phyloP scores from a whole-genome alignment of 2,797 vertebrate species.

The Thamnophis elegans region DNA sequence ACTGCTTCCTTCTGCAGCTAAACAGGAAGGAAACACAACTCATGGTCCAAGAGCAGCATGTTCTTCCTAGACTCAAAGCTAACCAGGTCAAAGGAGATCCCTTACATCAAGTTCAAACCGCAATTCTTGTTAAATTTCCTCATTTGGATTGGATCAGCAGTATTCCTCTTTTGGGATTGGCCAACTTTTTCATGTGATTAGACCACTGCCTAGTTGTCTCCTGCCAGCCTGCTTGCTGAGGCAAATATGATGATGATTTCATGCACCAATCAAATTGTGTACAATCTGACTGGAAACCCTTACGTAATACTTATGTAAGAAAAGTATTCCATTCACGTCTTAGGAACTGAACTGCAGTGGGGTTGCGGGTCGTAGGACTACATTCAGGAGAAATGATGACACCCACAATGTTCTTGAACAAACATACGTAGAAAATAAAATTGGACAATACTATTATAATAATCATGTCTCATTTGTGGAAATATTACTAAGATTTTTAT shows the following conservation, averaged over 20 bases:
- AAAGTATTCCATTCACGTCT: neutral
- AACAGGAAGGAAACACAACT: conserved; percentile 22
- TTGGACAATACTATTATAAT: neutral
- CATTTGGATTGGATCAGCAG: neutral
- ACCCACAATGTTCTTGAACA: neutral
- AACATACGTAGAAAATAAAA: neutral
- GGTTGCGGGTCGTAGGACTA: too few species aligned
- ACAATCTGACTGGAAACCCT: neutral
- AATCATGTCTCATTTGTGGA: neutral
- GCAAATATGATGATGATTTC: neutral
- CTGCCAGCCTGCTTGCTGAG: neutral
- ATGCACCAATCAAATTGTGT: neutral
- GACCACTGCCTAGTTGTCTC: neutral
- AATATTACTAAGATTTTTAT: neutral
- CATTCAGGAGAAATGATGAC: neutral
- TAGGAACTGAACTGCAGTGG: neutral
- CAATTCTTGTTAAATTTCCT: neutral
- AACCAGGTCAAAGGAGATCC: neutral
- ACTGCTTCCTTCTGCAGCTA: neutral
- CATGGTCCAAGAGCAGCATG: neutral
- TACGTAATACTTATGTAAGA: neutral
- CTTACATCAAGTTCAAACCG: neutral
- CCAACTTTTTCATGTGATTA: neutral
- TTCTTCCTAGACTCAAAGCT: neutral
- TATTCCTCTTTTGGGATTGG: neutral